phyloP scores from a whole-genome alignment of 1,140 invertebrate species.

The Tetragnatha versicolor region DNA sequence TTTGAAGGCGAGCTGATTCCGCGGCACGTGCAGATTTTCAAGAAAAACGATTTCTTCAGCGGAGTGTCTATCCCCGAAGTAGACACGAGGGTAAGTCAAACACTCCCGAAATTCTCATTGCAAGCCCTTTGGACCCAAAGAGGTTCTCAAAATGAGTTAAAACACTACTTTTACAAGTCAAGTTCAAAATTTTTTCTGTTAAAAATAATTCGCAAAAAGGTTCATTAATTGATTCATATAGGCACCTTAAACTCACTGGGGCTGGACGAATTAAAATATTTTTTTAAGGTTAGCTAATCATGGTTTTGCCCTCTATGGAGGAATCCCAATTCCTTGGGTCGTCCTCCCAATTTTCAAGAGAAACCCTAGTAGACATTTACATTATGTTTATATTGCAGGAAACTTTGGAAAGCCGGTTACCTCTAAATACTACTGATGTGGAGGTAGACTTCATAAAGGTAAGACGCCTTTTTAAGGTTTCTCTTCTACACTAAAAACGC shows the following conservation, averaged over 20 bases:
- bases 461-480: constrained; percentile 57
- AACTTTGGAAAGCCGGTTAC: constrained; percentile 84
- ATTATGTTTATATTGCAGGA: constrained; percentile 64
- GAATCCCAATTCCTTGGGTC: no score
- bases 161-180: not conserved
- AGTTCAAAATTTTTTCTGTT: not conserved
- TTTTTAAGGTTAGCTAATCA: no score
- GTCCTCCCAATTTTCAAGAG: no score
- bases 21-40: constrained; percentile 93
- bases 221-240: no score
- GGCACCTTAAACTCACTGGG: no score
- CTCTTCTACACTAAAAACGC: constrained; percentile 14
- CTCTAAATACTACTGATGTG: constrained; percentile 72
- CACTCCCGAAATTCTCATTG: not conserved
- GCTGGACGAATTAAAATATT: no score
- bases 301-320: no score
- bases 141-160: not conserved
- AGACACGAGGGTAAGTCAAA: constrained; percentile 66
- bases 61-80: constrained; percentile 87
- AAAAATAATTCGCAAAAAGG: no score
- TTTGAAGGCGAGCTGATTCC: constrained; percentile 91
- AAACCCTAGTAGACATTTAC: no score
- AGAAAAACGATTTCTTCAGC: constrained; percentile 90
- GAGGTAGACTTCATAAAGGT: constrained; percentile 88
- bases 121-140: not conserved